Base-by-base conservation (phyloP, 2,888 invertebrate species). In the Hirtodrosophila trivittata region DNA sequence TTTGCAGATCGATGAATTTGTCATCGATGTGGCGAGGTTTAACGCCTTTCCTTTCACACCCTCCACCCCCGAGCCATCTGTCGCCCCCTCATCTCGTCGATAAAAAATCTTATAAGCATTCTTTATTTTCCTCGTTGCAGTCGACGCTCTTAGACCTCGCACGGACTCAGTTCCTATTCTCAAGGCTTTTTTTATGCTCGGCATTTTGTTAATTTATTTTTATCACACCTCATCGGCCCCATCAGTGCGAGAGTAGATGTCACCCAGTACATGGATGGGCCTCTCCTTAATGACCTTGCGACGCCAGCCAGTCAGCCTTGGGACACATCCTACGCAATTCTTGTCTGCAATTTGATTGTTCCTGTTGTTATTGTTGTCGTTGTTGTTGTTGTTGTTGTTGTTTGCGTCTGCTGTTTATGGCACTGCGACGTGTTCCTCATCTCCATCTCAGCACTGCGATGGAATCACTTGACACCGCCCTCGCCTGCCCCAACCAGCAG, bases 1-100 rank as follows among this genome's bases (percentile, higher is more conserved):
- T 26, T 30, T 26, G 18, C n/a, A 54, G 65, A 66, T 66, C 59
- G 52, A 65, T 66, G 66, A 54, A 58, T 66, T 49, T 49, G 26
- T 59, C 52, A 49, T 18, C 21, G 12, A 30, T 21, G 12, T 28
- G 52, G 10, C 9, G 43, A 18, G 12, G 10, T 42, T 26, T n/a
- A 3, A 37, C 25, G 26, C 16, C 25, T n/a, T 10, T 42, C 0
- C 6, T 6, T 21, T 7, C n/a, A 4, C 38, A 10, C 10, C 8
- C 12, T 10, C 25, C 39, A n/a, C n/a, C n/a, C n/a, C n/a, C n/a
- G n/a, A n/a, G 16, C 21, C 25, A 21, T 21, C 39, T 39, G 39
- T 39, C 14, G 39, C 1, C 21, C 10, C n/a, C n/a, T n/a, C n/a
- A n/a, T n/a, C n/a, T n/a, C n/a, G n/a, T n/a, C n/a, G n/a, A n/a